A percentile compares a stretch with the other conserved stretches of the same genome.
Evolutionary conservation across 2,888 invertebrate genomes (phyloP).

Genomic region (Campopleginae sp.): DNA sequence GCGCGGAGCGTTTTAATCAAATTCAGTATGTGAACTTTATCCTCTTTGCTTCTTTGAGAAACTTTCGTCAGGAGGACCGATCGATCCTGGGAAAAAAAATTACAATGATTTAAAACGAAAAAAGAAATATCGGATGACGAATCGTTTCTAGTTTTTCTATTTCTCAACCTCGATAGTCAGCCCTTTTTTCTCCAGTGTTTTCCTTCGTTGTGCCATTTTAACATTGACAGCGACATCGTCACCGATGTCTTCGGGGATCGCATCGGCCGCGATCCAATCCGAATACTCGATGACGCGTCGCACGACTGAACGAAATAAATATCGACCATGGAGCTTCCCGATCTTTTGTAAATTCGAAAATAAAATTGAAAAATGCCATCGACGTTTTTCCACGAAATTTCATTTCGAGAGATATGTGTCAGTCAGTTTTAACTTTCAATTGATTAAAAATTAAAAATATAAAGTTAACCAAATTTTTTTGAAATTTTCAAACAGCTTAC

Average conservation of each 20-base stretch:
- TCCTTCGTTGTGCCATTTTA: slow-evolving; percentile 70
- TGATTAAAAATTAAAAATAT: not conserved
- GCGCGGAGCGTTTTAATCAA: slow-evolving; percentile 74
- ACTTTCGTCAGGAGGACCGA: slow-evolving; percentile 73
- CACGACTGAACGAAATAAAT: slow-evolving; percentile 75
- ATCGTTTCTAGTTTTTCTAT: not conserved
- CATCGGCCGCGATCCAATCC: slow-evolving; percentile 75
- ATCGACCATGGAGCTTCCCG: slow-evolving; percentile 73
- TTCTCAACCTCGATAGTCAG: slow-evolving; percentile 72
- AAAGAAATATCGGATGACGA: not conserved
- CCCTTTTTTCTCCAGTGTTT: slow-evolving; percentile 69
- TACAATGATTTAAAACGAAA: not conserved
- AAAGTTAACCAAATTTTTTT: not conserved
- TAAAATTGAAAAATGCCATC: not conserved
- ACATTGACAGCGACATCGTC: slow-evolving; percentile 73
- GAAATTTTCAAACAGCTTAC: slow-evolving; percentile 47
- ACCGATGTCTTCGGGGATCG: slow-evolving; percentile 68
- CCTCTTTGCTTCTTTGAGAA: slow-evolving; percentile 68
- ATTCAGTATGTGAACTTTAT: slow-evolving; percentile 71
- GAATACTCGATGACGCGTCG: slow-evolving; percentile 76
- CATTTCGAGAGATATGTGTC: not conserved
- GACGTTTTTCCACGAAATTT: not conserved
- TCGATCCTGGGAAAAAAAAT: slow-evolving; percentile 75
- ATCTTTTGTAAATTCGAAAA: slow-evolving; percentile 44
- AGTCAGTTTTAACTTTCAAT: not conserved